Conservation (phyloP, 2,113 vertebrate genomes). For the Copsychus sechellarum region DNA sequence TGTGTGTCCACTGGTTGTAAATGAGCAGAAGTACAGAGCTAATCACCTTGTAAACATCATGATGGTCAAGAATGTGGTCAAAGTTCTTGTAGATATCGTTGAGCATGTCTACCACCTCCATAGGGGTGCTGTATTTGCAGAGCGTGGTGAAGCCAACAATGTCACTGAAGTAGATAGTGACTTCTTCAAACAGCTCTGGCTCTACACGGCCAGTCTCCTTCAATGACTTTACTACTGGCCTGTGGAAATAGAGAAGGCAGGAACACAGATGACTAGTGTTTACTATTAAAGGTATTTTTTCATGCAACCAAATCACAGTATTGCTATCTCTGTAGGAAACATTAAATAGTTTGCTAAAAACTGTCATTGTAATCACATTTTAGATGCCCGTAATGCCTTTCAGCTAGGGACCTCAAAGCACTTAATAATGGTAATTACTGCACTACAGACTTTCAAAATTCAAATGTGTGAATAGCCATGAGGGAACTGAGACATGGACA, state of each 20-base stretch:
- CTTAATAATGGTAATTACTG: neutral
- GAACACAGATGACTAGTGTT: neutral
- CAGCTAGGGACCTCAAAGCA: neutral
- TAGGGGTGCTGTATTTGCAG: slow-evolving; percentile 96
- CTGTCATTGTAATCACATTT: neutral
- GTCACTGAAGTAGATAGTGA: slow-evolving; percentile 98
- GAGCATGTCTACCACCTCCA: slow-evolving; percentile 98
- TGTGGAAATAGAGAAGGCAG: slow-evolving; percentile 52
- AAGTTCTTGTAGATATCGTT: slow-evolving; percentile 98
- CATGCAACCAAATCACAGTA: neutral
- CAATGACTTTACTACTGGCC: slow-evolving; percentile 93
- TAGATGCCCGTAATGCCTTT: neutral
- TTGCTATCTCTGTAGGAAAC: neutral
- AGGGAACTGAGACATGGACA: neutral
- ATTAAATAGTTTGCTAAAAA: neutral
- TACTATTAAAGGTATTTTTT: neutral
- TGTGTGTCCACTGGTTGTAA: neutral
- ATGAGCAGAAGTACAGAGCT: neutral
- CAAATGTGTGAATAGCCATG: neutral
- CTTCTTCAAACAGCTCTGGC: slow-evolving; percentile 94
- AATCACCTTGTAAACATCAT: slow-evolving; percentile 96
- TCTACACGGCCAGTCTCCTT: slow-evolving; percentile 93
- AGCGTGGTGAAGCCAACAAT: slow-evolving; percentile 97
- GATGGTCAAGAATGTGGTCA: slow-evolving; percentile 93
- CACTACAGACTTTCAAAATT: neutral